Percentiles rank a stretch among this genome's conserved stretches.
Conservation (phyloP, 2,797 vertebrate species). For the Schizopygopsis malacanthus region DNA sequence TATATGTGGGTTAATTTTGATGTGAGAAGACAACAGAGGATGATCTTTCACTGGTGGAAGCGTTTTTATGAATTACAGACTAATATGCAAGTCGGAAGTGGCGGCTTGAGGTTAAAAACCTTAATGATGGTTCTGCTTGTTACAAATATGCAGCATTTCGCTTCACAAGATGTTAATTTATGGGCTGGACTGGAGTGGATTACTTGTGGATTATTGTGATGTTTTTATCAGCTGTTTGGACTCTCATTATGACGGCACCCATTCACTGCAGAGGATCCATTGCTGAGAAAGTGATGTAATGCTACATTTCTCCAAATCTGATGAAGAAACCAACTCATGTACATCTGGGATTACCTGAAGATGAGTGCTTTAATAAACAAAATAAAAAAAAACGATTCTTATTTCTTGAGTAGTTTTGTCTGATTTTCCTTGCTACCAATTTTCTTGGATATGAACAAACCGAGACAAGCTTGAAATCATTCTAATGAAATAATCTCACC, state of each 20-base stretch:
- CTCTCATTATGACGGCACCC: background rate
- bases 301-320: background rate
- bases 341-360: background rate
- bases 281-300: background rate
- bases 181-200: background rate
- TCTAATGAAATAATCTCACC: constrained; percentile 71
- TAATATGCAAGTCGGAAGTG: too few relatives aligned
- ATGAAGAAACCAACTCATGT: background rate
- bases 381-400: background rate
- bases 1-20: background rate
- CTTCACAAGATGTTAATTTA: background rate
- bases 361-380: background rate
- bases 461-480: background rate
- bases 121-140: background rate
- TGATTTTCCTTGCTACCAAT: background rate
- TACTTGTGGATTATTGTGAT: background rate
- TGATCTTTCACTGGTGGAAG: background rate
- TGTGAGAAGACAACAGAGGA: background rate
- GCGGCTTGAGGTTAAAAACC: background rate
- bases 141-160: background rate
- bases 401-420: background rate
- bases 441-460: background rate
- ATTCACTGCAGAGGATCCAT: background rate
- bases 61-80: background rate
- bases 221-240: background rate